Evolutionary conservation across 2,113 vertebrate genomes (phyloP).

Genomic region (Enhydra lutris): DNA sequence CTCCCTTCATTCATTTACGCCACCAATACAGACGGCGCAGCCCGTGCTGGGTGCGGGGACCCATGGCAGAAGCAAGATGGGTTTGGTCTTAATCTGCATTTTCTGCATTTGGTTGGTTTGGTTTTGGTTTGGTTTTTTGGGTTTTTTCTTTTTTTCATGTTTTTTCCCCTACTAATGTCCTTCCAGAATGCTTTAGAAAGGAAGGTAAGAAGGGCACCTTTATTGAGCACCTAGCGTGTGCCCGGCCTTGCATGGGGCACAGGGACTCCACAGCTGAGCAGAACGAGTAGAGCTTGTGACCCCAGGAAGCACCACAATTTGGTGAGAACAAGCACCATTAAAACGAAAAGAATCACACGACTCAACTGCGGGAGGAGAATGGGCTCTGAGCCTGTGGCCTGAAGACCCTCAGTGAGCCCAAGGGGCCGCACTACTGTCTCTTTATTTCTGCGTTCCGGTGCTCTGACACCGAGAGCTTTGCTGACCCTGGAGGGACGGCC

Average conservation of each 20-base stretch:
- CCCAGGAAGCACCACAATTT: neutral
- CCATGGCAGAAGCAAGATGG: neutral
- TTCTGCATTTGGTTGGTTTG: neutral
- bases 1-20: neutral
- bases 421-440: neutral
- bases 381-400: neutral
- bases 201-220: neutral
- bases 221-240: neutral
- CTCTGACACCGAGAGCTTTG: neutral
- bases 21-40: fast-evolving
- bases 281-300: neutral
- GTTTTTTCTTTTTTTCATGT: neutral
- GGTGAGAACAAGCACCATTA: too few species aligned
- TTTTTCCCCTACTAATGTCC: too few species aligned
- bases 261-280: neutral
- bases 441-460: neutral
- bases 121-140: too few species aligned
- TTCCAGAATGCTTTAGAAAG: neutral
- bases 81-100: too few species aligned
- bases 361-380: neutral
- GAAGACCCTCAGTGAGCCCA: too few species aligned
- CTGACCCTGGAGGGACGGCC: neutral
- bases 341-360: too few species aligned
- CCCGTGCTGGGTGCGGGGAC: fast-evolving
- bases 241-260: too few species aligned